These are phyloP conservation scores for Dendropsophus ebraccatus DNA, from an alignment of 2,113 vertebrate species.

Conservation along the genomic window DNA sequence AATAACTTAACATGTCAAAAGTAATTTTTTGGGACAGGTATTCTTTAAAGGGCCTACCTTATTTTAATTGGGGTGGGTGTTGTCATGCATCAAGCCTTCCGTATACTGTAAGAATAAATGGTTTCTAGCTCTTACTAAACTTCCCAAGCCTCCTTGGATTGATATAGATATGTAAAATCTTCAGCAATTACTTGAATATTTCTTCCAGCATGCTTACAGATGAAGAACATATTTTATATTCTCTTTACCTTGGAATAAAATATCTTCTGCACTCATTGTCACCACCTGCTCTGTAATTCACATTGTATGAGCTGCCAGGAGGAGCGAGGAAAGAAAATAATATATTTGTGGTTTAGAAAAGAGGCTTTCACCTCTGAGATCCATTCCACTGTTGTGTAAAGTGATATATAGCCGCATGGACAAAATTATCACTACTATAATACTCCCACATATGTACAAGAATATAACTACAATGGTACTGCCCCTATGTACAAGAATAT, in stretches of 20 bases:
- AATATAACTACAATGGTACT: conserved; percentile 9
- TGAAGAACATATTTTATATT: neutral
- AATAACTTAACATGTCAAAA: too few species aligned
- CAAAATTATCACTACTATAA: neutral
- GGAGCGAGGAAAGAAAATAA: neutral
- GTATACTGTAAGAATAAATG: neutral
- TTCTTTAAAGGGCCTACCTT: neutral
- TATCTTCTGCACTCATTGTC: neutral
- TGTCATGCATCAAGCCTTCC: neutral
- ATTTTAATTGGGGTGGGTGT: too few species aligned
- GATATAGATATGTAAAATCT: neutral
- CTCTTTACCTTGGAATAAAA: neutral
- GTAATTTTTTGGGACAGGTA: too few species aligned
- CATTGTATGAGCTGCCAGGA: neutral
- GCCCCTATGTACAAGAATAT: too few species aligned
- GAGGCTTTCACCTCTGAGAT: too few species aligned
- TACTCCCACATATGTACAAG: neutral
- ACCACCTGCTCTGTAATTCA: neutral
- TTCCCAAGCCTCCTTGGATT: neutral
- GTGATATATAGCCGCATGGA: neutral
- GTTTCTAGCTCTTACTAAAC: neutral
- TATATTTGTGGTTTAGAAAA: neutral
- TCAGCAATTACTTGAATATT: neutral
- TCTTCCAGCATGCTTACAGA: neutral
- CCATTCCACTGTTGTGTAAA: too few species aligned